Conservation (phyloP, 2,888 invertebrate genomes). For the Acleris cristana region DNA sequence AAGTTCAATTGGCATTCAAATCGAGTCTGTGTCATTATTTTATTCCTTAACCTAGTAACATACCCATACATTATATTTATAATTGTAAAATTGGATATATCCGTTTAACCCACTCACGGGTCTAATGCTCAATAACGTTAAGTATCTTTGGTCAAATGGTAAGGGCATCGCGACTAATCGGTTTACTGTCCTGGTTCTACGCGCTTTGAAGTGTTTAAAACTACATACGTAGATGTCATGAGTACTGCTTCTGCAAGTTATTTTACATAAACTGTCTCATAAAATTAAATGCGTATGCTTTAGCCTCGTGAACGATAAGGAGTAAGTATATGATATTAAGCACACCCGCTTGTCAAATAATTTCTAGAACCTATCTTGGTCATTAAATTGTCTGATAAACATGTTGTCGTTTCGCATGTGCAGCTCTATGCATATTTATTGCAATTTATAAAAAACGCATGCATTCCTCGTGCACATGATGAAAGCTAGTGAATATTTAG, state of each 20-base stretch:
- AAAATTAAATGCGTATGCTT: slow-evolving; percentile 14
- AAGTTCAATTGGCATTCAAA: too few species aligned
- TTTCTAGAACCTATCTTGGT: slow-evolving; percentile 7
- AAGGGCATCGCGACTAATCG: slow-evolving; percentile 3
- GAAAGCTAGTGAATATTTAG: background rate
- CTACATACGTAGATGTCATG: too few species aligned
- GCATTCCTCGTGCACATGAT: slow-evolving; percentile 1
- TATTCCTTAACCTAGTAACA: too few species aligned
- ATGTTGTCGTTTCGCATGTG: slow-evolving; percentile 3
- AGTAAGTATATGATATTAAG: slow-evolving; percentile 17
- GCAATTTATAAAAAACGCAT: slow-evolving; percentile 11
- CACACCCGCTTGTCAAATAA: slow-evolving; percentile 17
- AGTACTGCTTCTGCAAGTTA: too few species aligned
- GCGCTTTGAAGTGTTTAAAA: too few species aligned
- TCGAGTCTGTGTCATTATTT: too few species aligned
- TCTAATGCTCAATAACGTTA: slow-evolving; percentile 22
- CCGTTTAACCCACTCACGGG: slow-evolving; percentile 11
- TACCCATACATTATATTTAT: too few species aligned
- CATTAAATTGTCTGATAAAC: slow-evolving; percentile 5
- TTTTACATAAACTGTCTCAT: slow-evolving; percentile 14
- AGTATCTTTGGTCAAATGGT: slow-evolving; percentile 11
- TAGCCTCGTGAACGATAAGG: slow-evolving; percentile 22
- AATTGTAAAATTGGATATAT: too few species aligned
- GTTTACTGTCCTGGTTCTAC: background rate
- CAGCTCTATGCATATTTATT: background rate